Evolutionary conservation across 2,888 invertebrate genomes (phyloP), one percentile per base, ranked within the genome.

Genomic region (Rhaphigaster nebulosa): DNA sequence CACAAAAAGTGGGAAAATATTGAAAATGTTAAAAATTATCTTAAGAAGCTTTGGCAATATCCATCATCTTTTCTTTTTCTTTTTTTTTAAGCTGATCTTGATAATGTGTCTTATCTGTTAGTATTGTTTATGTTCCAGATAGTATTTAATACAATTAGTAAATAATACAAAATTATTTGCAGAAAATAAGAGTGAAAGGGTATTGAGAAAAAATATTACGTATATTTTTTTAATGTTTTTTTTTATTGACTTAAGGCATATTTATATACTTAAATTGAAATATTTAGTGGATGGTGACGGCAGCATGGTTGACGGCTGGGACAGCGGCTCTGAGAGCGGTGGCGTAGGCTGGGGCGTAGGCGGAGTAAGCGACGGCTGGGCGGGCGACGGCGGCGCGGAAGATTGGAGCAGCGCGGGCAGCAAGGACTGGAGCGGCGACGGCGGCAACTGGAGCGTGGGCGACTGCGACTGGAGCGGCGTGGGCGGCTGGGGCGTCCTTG

Each of bases 401-500:
- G 41, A 88, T 41, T 38, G 88, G 91, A 70, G 90, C 45, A 65
- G 91, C 90, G 87, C 52, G 87, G 41, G 87, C 90, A 23, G 88
- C 88, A 18, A 87, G 80, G 1, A 54, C 56, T 87, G 70, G 88
- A 84, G 90, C 4, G 38, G 60, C 52, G 34, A 65, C 90, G 54
- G 91, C 90, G 65, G 90, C 91, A n/a, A 90, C 84, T 29, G 87
- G 89, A 54, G 91, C 89, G 54, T 89, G 91, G n/a, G 90, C 91
- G 56, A 89, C 84, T 52, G 91, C 90, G 1, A 80, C 65, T 34
- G 88, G 91, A 70, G 90, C 87, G 56, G 89, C 56, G 52, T 91
- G 90, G 56, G 91, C 91, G 88, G 89, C 91, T 38, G 70, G 87
- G 87, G 92, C 92, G 88, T 93, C 93, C 87, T 93, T 92, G 91